A percentile compares a stretch with the other conserved stretches of the same genome.
Conservation (phyloP, 2,888 invertebrate species). For the Idaea straminata region DNA sequence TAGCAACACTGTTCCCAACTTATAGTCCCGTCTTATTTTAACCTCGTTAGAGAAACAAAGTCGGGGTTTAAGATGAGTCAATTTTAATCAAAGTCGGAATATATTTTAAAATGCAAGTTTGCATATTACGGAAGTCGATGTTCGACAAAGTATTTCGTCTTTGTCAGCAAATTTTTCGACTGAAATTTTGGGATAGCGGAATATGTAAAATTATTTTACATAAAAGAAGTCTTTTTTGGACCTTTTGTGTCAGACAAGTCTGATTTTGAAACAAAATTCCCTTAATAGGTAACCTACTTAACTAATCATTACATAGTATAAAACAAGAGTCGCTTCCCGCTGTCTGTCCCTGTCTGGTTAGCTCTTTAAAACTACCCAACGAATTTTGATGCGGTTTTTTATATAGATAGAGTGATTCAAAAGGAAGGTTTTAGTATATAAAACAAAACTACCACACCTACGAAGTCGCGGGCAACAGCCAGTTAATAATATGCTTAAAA, state of each 20-base stretch:
- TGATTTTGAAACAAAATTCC: background rate
- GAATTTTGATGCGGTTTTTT: too few relatives aligned
- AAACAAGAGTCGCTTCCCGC: too few relatives aligned
- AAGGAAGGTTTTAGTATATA: too few relatives aligned
- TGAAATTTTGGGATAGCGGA: constrained; percentile 11
- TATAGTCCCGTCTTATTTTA: constrained; percentile 7
- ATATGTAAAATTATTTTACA: background rate
- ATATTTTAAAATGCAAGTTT: constrained; percentile 31
- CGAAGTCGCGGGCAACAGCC: too few relatives aligned
- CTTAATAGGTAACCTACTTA: background rate
- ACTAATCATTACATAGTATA: background rate
- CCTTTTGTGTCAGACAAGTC: background rate
- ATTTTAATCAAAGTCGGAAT: constrained; percentile 31
- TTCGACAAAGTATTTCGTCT: constrained; percentile 24
- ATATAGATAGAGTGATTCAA: too few relatives aligned
- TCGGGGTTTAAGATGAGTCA: constrained; percentile 17
- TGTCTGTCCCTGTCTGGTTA: too few relatives aligned
- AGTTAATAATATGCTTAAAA: too few relatives aligned
- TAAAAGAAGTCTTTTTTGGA: background rate
- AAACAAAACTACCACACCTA: too few relatives aligned
- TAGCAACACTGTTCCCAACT: background rate
- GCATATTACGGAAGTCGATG: constrained; percentile 20
- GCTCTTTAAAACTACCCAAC: too few relatives aligned
- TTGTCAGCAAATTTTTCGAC: constrained; percentile 23
- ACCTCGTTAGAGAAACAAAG: constrained; percentile 9